phyloP scores from a whole-genome alignment of 64 coral and sea anemone species.

The Porites lutea region DNA sequence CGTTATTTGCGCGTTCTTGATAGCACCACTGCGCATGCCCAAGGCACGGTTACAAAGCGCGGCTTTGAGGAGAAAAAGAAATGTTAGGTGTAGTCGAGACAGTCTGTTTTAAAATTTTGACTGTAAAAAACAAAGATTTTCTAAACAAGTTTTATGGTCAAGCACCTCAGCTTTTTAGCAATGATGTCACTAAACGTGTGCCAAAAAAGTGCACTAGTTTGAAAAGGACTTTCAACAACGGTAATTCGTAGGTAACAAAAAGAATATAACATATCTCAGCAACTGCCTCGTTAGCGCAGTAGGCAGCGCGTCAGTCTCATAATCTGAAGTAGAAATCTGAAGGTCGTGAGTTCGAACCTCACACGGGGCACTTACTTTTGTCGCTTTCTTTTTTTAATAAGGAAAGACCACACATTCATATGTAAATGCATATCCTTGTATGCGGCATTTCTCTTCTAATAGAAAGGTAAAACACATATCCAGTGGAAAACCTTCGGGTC shows the following conservation, averaged over 20 bases:
- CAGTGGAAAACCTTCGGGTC: no score
- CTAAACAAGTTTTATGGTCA: no score
- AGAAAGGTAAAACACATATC: no score
- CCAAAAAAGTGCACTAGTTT: no score
- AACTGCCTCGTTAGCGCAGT: slow-evolving; percentile 70
- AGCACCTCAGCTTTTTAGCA: no score
- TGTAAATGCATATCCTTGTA: no score
- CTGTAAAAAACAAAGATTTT: not conserved
- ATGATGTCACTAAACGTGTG: no score
- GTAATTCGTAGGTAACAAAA: no score
- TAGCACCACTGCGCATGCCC: slow-evolving; percentile 68
- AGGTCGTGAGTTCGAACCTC: slow-evolving; percentile 76
- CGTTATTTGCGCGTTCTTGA: slow-evolving; percentile 70
- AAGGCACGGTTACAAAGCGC: slow-evolving; percentile 71
- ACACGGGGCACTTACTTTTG: not conserved
- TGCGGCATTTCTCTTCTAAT: no score
- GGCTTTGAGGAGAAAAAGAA: slow-evolving; percentile 16
- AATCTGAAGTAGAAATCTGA: slow-evolving; percentile 54
- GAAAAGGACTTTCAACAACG: no score
- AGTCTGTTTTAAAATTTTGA: not conserved
- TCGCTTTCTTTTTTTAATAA: not conserved
- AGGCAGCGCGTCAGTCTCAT: slow-evolving; percentile 81
- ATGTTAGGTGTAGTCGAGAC: not conserved
- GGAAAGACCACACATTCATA: no score
- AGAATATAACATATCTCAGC: not conserved